phyloP scores from a whole-genome alignment of 2,888 invertebrate genomes.

The Campoplex capitator region DNA sequence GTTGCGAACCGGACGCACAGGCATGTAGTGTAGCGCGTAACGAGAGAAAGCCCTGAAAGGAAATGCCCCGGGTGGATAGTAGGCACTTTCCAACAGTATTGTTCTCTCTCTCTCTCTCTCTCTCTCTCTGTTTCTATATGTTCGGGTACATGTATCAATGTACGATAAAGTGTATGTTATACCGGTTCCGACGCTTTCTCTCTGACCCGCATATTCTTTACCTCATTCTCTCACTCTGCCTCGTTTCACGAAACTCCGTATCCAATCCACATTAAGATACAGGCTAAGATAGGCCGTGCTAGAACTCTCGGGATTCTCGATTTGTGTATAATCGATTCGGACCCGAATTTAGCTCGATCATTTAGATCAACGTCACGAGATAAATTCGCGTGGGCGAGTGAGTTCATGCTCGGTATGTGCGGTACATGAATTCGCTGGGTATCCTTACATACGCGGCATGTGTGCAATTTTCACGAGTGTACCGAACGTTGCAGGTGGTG shows the following conservation, averaged over 20 bases:
- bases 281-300: slow-evolving; percentile 72
- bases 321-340: slow-evolving; percentile 79
- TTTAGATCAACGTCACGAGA: slow-evolving; percentile 77
- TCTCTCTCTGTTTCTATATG: background rate
- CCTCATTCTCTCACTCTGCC: slow-evolving; percentile 11
- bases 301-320: slow-evolving; percentile 64
- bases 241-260: slow-evolving; percentile 52
- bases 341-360: slow-evolving; percentile 78
- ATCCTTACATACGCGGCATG: background rate
- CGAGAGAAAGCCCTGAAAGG: slow-evolving; percentile 42
- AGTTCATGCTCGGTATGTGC: slow-evolving; percentile 22
- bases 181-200: slow-evolving; percentile 29
- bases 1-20: slow-evolving; percentile 32
- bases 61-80: slow-evolving; percentile 37
- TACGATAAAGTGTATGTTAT: slow-evolving; percentile 17
- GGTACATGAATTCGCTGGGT: background rate
- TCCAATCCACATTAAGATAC: slow-evolving; percentile 78
- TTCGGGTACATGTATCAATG: background rate
- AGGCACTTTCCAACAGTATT: slow-evolving; percentile 32
- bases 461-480: slow-evolving; percentile 14
- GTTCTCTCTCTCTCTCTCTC: slow-evolving; percentile 21
- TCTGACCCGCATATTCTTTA: slow-evolving; percentile 13
- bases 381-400: slow-evolving; percentile 57
- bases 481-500: background rate
- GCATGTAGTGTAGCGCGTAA: slow-evolving; percentile 9